phyloP scores from a whole-genome alignment of 2,113 vertebrate species.

The Gambusia affinis region DNA sequence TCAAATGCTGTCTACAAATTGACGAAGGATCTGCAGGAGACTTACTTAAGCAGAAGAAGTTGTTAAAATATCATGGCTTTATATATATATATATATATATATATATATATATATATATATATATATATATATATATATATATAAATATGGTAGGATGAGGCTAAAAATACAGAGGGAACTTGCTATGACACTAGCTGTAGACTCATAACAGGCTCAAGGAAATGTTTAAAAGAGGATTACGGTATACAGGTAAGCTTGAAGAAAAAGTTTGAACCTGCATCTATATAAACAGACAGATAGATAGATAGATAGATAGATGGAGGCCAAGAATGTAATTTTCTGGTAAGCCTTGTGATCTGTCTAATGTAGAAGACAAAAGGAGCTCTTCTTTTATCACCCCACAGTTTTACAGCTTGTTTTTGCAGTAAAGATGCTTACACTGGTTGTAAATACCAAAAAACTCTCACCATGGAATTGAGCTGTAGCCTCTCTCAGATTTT shows the following conservation, averaged over 20 bases:
- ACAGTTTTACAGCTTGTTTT: conserved; percentile 47
- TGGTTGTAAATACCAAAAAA: conserved; percentile 57
- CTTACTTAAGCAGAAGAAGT: conserved; percentile 2
- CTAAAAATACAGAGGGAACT: conserved; percentile 44
- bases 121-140: too few species aligned
- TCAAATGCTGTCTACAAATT: conserved; percentile 6
- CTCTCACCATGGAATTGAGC: conserved; percentile 23
- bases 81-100: too few species aligned
- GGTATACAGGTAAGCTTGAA: conserved; percentile 14
- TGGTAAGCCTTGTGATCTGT: conserved; percentile 21
- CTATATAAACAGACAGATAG: too few species aligned
- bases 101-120: too few species aligned
- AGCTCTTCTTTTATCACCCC: conserved; percentile 45
- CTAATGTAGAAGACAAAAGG: conserved; percentile 33
- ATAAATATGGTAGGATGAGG: conserved; percentile 4
- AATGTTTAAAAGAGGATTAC: conserved; percentile 19
- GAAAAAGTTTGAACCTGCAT: not conserved
- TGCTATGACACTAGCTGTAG: conserved; percentile 33
- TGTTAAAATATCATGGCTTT: not conserved
- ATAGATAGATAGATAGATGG: too few species aligned
- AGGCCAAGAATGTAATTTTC: conserved; percentile 1
- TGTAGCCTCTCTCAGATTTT: conserved; percentile 22
- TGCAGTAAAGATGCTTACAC: conserved; percentile 42
- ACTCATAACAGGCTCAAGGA: conserved; percentile 8
- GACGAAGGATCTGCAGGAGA: conserved; percentile 11